Conservation (phyloP, 2,888 invertebrate species). For the Drosophila stalkeri region DNA sequence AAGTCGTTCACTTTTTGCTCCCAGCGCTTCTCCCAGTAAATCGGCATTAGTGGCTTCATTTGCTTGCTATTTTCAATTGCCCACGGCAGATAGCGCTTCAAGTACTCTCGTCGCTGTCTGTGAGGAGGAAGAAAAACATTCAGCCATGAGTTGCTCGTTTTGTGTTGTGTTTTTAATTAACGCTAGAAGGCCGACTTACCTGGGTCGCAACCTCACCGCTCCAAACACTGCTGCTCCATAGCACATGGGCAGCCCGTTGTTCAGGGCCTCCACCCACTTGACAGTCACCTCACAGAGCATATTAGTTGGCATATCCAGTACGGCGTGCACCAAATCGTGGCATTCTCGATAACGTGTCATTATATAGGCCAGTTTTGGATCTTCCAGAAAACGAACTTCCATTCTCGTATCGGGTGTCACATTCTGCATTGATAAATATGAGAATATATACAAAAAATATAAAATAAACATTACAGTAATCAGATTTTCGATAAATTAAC, state of each 20-base stretch:
- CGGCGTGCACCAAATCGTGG: slow-evolving; percentile 97
- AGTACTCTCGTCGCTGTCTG: slow-evolving; percentile 91
- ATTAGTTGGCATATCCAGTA: slow-evolving; percentile 96
- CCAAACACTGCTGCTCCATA: slow-evolving; percentile 96
- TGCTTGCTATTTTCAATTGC: slow-evolving; percentile 91
- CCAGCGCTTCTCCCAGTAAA: slow-evolving; percentile 98
- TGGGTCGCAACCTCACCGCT: slow-evolving; percentile 93
- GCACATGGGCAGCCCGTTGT: slow-evolving; percentile 98
- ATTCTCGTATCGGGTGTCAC: slow-evolving; percentile 97
- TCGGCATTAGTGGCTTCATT: slow-evolving; percentile 92
- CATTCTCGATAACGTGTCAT: slow-evolving; percentile 99
- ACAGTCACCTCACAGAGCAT: slow-evolving; percentile 97
- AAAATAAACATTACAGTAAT: not conserved
- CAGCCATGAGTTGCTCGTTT: slow-evolving; percentile 10
- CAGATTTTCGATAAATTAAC: slow-evolving; percentile 82
- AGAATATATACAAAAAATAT: too few relatives aligned
- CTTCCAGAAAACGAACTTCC: slow-evolving; percentile 95
- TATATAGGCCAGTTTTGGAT: slow-evolving; percentile 95
- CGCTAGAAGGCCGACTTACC: slow-evolving; percentile 81
- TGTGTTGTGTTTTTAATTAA: slow-evolving; percentile 22
- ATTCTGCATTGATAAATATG: slow-evolving; percentile 84
- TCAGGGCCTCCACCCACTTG: slow-evolving; percentile 99
- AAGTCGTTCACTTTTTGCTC: slow-evolving; percentile 93
- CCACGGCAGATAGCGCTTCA: slow-evolving; percentile 93
- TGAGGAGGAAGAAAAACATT: slow-evolving; percentile 7